Conservation (phyloP, 2,797 vertebrate genomes). For the Tympanoctomys barrerae region DNA sequence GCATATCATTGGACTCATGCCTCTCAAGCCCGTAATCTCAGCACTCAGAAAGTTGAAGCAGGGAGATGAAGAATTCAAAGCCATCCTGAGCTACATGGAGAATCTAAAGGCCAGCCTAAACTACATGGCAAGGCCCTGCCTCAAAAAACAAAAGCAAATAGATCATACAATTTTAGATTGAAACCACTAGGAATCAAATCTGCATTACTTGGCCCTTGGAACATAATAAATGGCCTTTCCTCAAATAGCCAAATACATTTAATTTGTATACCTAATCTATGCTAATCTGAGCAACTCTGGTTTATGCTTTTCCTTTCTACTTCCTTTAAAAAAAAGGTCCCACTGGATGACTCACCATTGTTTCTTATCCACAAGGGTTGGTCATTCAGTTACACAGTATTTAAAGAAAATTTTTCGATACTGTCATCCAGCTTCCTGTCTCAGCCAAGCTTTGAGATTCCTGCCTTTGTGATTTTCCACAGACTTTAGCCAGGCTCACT, state of each 20-base stretch:
- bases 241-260: conserved; percentile 28
- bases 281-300: background rate
- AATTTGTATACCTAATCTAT: background rate
- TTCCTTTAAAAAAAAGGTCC: background rate
- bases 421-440: background rate
- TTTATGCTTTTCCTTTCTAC: background rate
- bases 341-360: background rate
- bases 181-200: conserved; percentile 21
- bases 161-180: background rate
- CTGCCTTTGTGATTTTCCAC: background rate
- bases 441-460: background rate
- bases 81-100: too few species aligned
- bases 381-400: background rate
- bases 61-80: background rate
- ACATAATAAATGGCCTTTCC: background rate
- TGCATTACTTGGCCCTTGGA: background rate
- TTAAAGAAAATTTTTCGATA: background rate
- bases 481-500: background rate
- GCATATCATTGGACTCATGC: too few species aligned
- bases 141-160: background rate
- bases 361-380: background rate
- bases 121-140: background rate
- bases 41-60: too few species aligned
- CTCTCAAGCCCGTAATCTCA: too few species aligned
- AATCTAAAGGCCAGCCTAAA: background rate